These are phyloP conservation scores for Hyperoodon ampullatus DNA, from an alignment of 2,113 vertebrate species.

Conservation along the genomic window DNA sequence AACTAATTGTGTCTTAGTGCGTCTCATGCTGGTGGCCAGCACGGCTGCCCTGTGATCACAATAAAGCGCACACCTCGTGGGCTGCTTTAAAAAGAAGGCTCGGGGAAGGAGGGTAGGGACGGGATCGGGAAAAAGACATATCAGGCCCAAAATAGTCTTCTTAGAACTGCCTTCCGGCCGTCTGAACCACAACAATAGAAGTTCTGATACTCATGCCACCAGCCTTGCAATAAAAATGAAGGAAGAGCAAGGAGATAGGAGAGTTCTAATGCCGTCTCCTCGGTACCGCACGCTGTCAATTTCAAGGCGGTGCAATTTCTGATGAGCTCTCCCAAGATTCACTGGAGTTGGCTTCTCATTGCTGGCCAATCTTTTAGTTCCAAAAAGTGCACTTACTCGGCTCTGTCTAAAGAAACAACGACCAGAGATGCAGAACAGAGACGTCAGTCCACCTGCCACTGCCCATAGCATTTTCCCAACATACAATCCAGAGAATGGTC, in stretches of 20 bases:
- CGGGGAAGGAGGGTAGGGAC: background rate
- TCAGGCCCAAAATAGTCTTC: slow-evolving; percentile 19
- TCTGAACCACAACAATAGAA: background rate
- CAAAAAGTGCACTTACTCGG: slow-evolving; percentile 7
- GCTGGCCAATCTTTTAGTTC: slow-evolving; percentile 6
- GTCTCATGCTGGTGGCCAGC: slow-evolving; percentile 47
- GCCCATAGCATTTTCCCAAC: background rate
- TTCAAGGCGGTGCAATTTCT: background rate
- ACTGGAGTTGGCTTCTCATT: background rate
- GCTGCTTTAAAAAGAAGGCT: background rate
- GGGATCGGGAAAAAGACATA: background rate
- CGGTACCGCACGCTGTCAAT: background rate
- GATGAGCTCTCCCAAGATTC: background rate
- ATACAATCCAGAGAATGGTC: slow-evolving; percentile 4
- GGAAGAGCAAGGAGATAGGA: background rate
- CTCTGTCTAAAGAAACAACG: background rate
- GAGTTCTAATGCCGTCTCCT: background rate
- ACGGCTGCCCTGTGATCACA: slow-evolving; percentile 10
- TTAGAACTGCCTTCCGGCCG: background rate
- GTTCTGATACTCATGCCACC: background rate
- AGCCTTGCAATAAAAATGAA: background rate
- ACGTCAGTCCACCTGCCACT: slow-evolving; percentile 47
- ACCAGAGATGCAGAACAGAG: slow-evolving; percentile 53
- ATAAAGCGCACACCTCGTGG: background rate
- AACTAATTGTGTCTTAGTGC: slow-evolving; percentile 72